Evolutionary conservation across 2,797 vertebrate genomes (phyloP).

Genomic region (Lindbergichthys nudifrons): DNA sequence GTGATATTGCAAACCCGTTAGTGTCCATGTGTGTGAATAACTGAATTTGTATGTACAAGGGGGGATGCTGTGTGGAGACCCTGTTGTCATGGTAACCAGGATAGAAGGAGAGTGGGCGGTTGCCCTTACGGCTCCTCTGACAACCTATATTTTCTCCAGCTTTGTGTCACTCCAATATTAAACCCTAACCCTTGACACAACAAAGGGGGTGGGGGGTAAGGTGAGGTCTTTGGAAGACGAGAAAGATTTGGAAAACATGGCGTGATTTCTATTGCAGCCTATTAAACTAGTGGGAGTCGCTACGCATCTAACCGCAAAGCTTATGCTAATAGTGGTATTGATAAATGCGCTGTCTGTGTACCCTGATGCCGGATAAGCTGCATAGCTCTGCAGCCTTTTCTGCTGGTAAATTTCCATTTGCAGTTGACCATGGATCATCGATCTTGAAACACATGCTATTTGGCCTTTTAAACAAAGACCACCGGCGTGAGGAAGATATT

Average conservation of each 20-base stretch:
- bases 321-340: constrained; percentile 76
- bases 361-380: constrained; percentile 64
- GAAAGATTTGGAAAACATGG: constrained; percentile 18
- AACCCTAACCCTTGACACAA: constrained; percentile 69
- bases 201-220: neutral
- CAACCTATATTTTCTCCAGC: constrained; percentile 82
- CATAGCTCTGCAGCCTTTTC: constrained; percentile 37
- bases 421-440: constrained; percentile 52
- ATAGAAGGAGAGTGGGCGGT: constrained; percentile 72
- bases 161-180: constrained; percentile 76
- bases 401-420: constrained; percentile 66
- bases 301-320: constrained; percentile 36
- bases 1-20: constrained; percentile 61
- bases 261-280: neutral
- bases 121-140: constrained; percentile 72
- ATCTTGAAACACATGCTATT: constrained; percentile 38
- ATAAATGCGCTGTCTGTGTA: constrained; percentile 65
- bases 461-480: constrained; percentile 52
- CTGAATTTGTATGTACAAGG: constrained; percentile 82
- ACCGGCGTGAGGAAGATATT: constrained; percentile 28
- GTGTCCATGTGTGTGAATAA: constrained; percentile 82
- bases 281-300: constrained; percentile 53
- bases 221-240: constrained; percentile 11
- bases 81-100: constrained; percentile 82
- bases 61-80: constrained; percentile 69